Conservation (phyloP, 2,888 invertebrate genomes). For the Timema podura region DNA sequence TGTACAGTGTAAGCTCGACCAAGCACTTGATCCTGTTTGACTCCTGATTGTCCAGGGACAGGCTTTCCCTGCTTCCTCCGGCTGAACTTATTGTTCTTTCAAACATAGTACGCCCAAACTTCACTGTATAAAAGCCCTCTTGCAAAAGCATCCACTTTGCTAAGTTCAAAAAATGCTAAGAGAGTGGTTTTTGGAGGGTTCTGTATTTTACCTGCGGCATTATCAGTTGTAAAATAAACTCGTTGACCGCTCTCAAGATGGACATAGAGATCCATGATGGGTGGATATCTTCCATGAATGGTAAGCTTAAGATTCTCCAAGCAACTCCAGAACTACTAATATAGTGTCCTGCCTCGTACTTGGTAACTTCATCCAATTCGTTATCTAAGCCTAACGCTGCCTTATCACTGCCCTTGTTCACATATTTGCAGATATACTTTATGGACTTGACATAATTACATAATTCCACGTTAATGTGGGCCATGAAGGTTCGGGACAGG, state of each 20-base stretch:
- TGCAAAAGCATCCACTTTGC: conserved; percentile 39
- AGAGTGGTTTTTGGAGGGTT: conserved; percentile 37
- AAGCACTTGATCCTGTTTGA: too few species aligned
- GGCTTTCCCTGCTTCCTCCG: conserved; percentile 30
- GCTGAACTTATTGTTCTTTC: conserved; percentile 26
- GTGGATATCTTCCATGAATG: conserved; percentile 16
- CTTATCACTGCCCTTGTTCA: conserved; percentile 33
- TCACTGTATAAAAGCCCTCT: conserved; percentile 40
- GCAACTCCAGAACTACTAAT: conserved; percentile 27
- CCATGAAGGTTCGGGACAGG: conserved; percentile 26
- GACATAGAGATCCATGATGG: conserved; percentile 11
- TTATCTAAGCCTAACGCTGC: conserved; percentile 25
- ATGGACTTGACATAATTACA: conserved; percentile 8
- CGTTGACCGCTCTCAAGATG: conserved; percentile 31
- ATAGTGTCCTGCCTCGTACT: conserved; percentile 33
- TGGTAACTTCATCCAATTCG: conserved; percentile 31
- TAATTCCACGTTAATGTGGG: conserved; percentile 34
- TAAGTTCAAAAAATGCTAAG: conserved; percentile 40
- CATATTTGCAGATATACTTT: conserved; percentile 32
- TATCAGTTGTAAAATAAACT: conserved; percentile 27
- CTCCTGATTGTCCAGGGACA: too few species aligned
- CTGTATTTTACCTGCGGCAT: too few species aligned
- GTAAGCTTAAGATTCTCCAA: conserved; percentile 33
- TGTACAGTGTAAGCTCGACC: too few species aligned
- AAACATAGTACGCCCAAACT: conserved; percentile 37